Evolutionary conservation across 1,140 invertebrate genomes (phyloP), one percentile per base, ranked within the genome.

Genomic region (Solenopsis invicta): DNA sequence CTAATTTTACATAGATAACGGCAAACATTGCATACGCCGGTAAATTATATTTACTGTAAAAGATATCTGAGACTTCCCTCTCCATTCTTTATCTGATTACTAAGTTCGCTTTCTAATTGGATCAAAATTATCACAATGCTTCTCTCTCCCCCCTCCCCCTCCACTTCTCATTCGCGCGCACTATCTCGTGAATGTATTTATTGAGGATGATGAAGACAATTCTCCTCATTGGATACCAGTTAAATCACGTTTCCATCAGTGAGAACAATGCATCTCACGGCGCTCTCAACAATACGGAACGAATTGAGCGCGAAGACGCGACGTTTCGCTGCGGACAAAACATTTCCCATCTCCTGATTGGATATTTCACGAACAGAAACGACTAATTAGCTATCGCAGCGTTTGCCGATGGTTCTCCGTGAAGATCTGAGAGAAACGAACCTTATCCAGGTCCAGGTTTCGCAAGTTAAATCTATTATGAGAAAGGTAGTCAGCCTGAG

Each of bases 301-400:
- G 86, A 90, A 90, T 90, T 89, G 56, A 87, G 66, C 87, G 24
- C 59, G 88, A 82, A 66, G 62, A 41, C 54, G 69, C 54, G 72
- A 62, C 69, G 84, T 64, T 75, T 85, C 45, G 45, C 66, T 69
- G 13, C 29, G 52, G 74, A 90, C 89, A 88, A 87, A 90, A 88
- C 89, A 76, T 64, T 72, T 64, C 76, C 86, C 80, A 66, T 85
- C 82, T 80, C 61, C 41, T 85, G 72, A 85, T 88, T 88, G 61
- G 64, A 81, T 76, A 74, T 85, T 61, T 75, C 62, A 80, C 34
- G 54, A 81, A 69, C 69, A 64, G 61, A 76, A 74, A 52, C 59
- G 84, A 48, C 89, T 90, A 90, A 90, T 90, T 90, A 86, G 62
- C 64, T 41, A 69, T 50, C 85, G 52, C 5, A 16, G 16, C 41